Conservation (phyloP, 2,888 invertebrate genomes). For the Timema podura region DNA sequence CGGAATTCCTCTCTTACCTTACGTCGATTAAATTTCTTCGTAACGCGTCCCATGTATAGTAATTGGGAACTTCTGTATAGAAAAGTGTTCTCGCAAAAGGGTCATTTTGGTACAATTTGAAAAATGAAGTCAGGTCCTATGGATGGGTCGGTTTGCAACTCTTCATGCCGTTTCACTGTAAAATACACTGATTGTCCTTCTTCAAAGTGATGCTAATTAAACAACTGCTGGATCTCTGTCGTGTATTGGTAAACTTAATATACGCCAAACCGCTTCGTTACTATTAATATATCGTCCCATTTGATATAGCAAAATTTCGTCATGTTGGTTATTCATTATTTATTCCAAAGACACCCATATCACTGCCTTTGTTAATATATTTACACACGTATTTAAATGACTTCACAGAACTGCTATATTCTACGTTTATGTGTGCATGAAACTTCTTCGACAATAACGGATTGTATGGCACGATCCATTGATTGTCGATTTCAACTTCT, state of each 20-base stretch:
- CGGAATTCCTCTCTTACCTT: background rate
- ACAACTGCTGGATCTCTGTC: background rate
- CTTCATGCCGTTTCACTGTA: background rate
- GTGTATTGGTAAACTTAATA: background rate
- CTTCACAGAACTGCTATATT: background rate
- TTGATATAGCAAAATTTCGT: background rate
- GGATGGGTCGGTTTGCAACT: background rate
- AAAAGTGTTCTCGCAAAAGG: no score
- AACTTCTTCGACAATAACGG: background rate
- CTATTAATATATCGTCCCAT: no score
- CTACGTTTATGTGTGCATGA: background rate
- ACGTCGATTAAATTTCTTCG: background rate
- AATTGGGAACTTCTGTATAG: constrained; percentile 1
- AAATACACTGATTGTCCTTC: background rate
- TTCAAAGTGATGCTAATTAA: background rate
- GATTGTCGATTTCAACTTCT: no score
- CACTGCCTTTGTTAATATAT: constrained; percentile 5
- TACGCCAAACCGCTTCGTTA: background rate
- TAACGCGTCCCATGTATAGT: background rate
- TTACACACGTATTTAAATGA: background rate
- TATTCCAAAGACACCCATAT: background rate
- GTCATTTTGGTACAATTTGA: background rate
- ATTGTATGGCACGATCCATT: constrained; percentile 3
- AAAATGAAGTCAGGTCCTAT: background rate
- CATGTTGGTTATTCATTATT: background rate